Conservation (phyloP, 2,797 vertebrate genomes). For the Notoglanidium macrostoma region DNA sequence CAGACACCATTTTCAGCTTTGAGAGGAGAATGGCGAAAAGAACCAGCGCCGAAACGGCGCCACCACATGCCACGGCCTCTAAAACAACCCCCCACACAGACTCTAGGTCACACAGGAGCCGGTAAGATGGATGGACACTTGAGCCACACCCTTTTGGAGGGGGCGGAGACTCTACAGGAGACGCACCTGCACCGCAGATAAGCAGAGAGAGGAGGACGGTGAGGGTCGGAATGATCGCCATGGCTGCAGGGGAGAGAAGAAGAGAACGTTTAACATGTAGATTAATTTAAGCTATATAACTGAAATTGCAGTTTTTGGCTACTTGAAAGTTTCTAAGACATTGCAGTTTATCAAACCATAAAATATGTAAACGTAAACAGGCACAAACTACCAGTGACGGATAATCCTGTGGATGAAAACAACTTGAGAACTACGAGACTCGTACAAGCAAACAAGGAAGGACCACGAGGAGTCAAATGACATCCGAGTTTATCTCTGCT, state of each 20-base stretch:
- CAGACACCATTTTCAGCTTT: constrained; percentile 84
- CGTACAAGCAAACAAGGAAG: neutral
- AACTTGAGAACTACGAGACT: neutral
- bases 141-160: constrained; percentile 87
- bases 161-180: constrained; percentile 43
- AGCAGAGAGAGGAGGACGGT: constrained; percentile 83
- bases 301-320: neutral
- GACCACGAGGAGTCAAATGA: neutral
- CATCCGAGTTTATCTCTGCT: neutral
- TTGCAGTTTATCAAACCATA: too few species aligned
- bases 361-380: neutral
- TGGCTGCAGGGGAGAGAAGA: constrained; percentile 57
- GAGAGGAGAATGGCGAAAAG: constrained; percentile 84
- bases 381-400: neutral
- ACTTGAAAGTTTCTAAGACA: neutral
- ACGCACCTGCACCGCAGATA: constrained; percentile 75
- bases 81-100: constrained; percentile 93
- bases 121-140: constrained; percentile 84
- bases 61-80: constrained; percentile 88
- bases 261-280: neutral
- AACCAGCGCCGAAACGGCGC: constrained; percentile 83
- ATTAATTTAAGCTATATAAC: neutral
- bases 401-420: neutral
- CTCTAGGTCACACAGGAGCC: constrained; percentile 94
- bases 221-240: constrained; percentile 69